Evolutionary conservation across 2,888 invertebrate species (phyloP).

Genomic region (Scaptomyza caliginosa): DNA sequence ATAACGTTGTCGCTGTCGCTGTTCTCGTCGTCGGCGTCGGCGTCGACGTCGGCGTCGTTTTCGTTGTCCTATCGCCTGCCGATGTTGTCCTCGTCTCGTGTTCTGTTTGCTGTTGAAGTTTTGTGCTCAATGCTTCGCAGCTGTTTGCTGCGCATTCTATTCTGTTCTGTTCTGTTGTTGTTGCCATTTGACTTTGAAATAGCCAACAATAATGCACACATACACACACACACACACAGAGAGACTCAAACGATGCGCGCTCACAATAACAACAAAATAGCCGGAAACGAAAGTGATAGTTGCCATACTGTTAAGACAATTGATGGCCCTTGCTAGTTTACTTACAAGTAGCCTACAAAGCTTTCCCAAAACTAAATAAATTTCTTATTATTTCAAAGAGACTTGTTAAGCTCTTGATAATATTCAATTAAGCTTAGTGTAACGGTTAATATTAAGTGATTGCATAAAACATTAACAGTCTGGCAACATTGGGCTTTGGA

Average conservation of each 20-base stretch:
- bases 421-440: background rate
- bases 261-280: conserved; percentile 61
- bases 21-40: conserved; percentile 40
- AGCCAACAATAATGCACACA: conserved; percentile 69
- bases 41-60: conserved; percentile 53
- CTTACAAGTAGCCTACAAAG: background rate
- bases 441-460: conserved; percentile 1
- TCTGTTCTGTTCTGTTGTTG: conserved; percentile 54
- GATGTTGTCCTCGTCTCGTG: conserved; percentile 53
- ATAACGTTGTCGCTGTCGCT: conserved; percentile 64
- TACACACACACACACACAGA: conserved; percentile 24
- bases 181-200: conserved; percentile 77
- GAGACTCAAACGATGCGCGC: conserved; percentile 20
- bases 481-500: conserved; percentile 47
- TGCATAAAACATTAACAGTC: conserved; percentile 40
- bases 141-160: conserved; percentile 62
- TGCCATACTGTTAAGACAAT: conserved; percentile 54
- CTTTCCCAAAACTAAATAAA: background rate
- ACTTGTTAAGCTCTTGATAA: too few species aligned
- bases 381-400: rapidly evolving
- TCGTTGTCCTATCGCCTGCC: conserved; percentile 52
- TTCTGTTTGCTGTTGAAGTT: conserved; percentile 61
- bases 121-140: conserved; percentile 59
- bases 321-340: background rate
- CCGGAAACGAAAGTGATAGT: conserved; percentile 70